Base-by-base conservation (phyloP, 37 sponge, comb jelly and placozoan genomes). In the Spongilla lacustris region DNA sequence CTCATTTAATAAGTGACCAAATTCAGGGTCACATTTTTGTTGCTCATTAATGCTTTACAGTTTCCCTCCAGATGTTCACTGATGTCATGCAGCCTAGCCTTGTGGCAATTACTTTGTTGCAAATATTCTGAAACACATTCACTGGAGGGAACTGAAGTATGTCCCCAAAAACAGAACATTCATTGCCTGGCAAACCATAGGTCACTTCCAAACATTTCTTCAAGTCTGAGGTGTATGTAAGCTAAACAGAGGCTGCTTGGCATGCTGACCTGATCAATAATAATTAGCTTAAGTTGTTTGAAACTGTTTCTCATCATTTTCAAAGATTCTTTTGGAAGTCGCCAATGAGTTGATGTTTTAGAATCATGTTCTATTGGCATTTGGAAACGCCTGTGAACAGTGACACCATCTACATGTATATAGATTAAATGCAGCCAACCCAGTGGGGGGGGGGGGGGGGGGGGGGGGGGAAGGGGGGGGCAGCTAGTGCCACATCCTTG, bases 201-300 rank as follows among this genome's bases (percentile, higher is more conserved):
- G 29, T 80, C 81, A 23, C 75, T 50, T 48, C 73, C 88, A 32
- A 88, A 89, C 17, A 94, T 80, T 71, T 94, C 89, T 48, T 94
- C 94, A 74, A 90, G 80, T 23, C 92, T 49, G 37, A 91, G 36
- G 67, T 91, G 87, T 21, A 87, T 78, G 79, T 82, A 86, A 19
- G 77, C 36, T 27, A 91, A 50, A 69, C 66, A 85, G 27, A 89
- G 66, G 50, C 71, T 89, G 58, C 84, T 86, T 1, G 89, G 71
- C 91, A 94, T 90, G 46, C 88, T 87, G 11, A 94, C 83, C 66
- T 94, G 86, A 67, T 94, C 94, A 74, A 88, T 84, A 29, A 94
- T 85, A 33, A 94, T 35, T 33, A 87, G 25, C 28, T 80, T 80
- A 5, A 87, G 69, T 33, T 73, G n/a, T 27, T 78, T 30, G 27